Base-by-base conservation (phyloP, 2,888 invertebrate genomes). In the Cerastis leucographa region DNA sequence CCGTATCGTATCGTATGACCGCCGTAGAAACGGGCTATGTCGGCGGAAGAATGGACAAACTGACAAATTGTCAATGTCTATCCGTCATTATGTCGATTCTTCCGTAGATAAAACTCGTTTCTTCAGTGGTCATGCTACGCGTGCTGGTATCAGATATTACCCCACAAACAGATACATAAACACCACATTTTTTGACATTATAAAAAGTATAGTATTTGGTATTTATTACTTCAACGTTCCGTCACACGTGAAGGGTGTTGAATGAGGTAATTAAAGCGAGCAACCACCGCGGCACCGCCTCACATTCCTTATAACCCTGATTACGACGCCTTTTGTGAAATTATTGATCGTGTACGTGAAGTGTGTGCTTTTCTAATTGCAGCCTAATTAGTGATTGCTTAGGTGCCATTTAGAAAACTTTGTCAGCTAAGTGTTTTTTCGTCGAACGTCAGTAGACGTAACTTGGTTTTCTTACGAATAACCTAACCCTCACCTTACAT, bases 201-300 rank as follows among this genome's bases (percentile, higher is more conserved):
- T n/a, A 61, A 75, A 80, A 80, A 65, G 19, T 49, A 56, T 17
- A 35, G 51, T 62, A 73, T 70, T 76, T 69, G 69, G 29, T 71
- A 56, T 76, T 69, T 61, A 78, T 71, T 49, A 74, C 64, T 6
- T n/a, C 44, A 78, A 56, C 25, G 71, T 73, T 71, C 61, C 71
- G 84, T 84, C 72, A 78, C 74, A 85, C 76, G 12, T 71, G 85
- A 17, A 29, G 11, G 69, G 66, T 77, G 71, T 35, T 67, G 71
- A 75, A 65, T 85, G 74, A 71, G 59, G 75, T 77, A 81, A 84
- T 81, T 71, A 81, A 25, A n/a, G 67, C 46, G 66, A 14, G 66
- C 73, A 81, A 14, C 14, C 61, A 84, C 67, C 73, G 74, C 59
- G 70, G 70, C 71, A 74, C 49, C 51, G 69, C 51, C 56, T 64